A percentile compares a stretch with the other conserved stretches of the same genome.
Evolutionary conservation across 2,888 invertebrate genomes (phyloP).

Genomic region (Idaea aversata): DNA sequence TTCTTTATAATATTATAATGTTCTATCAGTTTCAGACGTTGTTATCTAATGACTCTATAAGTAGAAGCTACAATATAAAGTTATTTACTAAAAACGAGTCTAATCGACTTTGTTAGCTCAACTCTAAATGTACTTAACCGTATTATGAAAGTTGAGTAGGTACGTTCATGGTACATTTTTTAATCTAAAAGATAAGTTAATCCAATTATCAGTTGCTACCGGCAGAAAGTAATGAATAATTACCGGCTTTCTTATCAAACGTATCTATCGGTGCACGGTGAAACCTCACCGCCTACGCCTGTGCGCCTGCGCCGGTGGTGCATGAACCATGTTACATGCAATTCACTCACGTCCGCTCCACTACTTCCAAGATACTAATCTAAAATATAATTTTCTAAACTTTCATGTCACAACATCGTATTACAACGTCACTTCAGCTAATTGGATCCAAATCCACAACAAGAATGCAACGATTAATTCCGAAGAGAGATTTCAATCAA

Average conservation of each 20-base stretch:
- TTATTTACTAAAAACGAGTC: no score
- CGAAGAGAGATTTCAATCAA: constrained; percentile 15
- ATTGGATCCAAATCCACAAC: constrained; percentile 5
- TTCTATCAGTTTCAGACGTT: no score
- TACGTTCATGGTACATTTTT: not conserved
- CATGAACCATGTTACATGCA: constrained; percentile 44
- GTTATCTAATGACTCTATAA: not conserved
- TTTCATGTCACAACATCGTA: constrained; percentile 15
- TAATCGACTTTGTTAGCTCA: no score
- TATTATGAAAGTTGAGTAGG: no score
- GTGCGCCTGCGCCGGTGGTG: constrained; percentile 33
- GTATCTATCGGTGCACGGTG: constrained; percentile 30
- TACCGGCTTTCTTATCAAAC: constrained; percentile 51
- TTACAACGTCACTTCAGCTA: constrained; percentile 2
- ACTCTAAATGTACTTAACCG: no score
- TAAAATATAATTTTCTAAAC: constrained; percentile 21
- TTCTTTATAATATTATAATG: constrained; percentile 9
- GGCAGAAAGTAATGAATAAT: constrained; percentile 31
- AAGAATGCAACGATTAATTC: constrained; percentile 14
- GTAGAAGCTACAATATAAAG: no score
- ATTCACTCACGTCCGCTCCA: constrained; percentile 37
- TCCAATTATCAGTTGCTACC: constrained; percentile 8
- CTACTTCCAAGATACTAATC: constrained; percentile 28
- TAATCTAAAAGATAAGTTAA: constrained; percentile 12
- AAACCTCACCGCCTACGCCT: constrained; percentile 36